Evolutionary conservation across 23 tunicate genomes (phyloP), one percentile per base, ranked within the genome.

Genomic region (Botrylloides violaceus): DNA sequence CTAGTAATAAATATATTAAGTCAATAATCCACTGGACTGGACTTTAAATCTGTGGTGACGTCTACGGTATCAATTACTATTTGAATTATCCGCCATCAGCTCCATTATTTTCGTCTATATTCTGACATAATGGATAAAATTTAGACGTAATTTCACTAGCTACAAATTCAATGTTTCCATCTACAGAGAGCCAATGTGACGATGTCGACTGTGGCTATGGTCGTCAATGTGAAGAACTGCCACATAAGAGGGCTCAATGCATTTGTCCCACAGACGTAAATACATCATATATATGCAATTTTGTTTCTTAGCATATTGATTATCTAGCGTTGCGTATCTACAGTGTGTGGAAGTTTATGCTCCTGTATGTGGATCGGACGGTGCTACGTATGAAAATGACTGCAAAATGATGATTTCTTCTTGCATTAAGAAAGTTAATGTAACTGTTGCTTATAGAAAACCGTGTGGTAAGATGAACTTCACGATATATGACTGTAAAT

Each of bases 331-430:
- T 36, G 19, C 27, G 58, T 34, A 59, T 33, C 24, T 64, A 4
- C 65, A 87, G 95, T 87, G 95, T 63, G 28, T 70, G 31, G 65
- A 70, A 38, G 56, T 70, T 12, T 55, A 33, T 29, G 61, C 77
- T 3, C 86, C 86, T 9, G 95, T 87, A 31, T 87, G 95, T 38
- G 95, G 79, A 1, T 63, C 84, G 12, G 86, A 87, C 33, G 83
- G 95, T n/a, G 66, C 53, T 39, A 87, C 95, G 38, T 87, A 87
- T 73, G 72, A 80, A 39, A 87, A 87, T 60, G 82, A 87, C 29
- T 87, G 95, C 36, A 48, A 76, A 61, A 68, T 87, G 78, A 64
- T 71, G 61, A 80, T 80, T 20, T 78, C 78, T 9, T 77, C 75
- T 48, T 87, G 95, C 75, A 68, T 66, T 49, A 76, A 50, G 20